Percentiles rank a stretch among this genome's conserved stretches.
These are phyloP conservation scores for Actinopyga echinites DNA, from an alignment of 53 echinoderm and acorn worm species.

Conservation along the genomic window DNA sequence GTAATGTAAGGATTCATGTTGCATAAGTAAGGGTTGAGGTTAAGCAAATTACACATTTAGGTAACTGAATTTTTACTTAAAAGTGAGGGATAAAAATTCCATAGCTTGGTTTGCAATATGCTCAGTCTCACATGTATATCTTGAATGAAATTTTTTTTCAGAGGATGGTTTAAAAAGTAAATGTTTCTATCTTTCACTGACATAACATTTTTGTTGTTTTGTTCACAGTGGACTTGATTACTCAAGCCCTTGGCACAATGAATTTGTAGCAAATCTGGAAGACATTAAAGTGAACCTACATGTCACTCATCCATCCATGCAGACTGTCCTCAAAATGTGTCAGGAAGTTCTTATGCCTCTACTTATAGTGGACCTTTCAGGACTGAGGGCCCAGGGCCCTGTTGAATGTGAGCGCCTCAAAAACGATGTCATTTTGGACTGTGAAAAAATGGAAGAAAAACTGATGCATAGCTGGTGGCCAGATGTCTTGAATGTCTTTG, in stretches of 20 bases:
- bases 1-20: too few species aligned
- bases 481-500: slow-evolving; percentile 92
- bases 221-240: slow-evolving; percentile 78
- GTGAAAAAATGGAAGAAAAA: slow-evolving; percentile 96
- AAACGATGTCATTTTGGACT: slow-evolving; percentile 96
- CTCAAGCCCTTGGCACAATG: slow-evolving; percentile 87
- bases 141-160: too few species aligned
- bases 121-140: too few species aligned
- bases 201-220: background rate
- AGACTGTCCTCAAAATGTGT: slow-evolving; percentile 81
- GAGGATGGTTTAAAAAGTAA: background rate
- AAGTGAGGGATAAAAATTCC: too few species aligned
- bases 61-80: background rate
- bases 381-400: slow-evolving; percentile 79
- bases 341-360: slow-evolving; percentile 70
- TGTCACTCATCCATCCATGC: slow-evolving; percentile 98
- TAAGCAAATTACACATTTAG: background rate
- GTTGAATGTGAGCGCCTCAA: slow-evolving; percentile 96
- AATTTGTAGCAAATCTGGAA: slow-evolving; percentile 59
- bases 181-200: background rate
- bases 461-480: slow-evolving; percentile 99
- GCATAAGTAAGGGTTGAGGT: background rate
- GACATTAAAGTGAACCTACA: slow-evolving; percentile 69
- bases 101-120: too few species aligned
- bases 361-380: slow-evolving; percentile 81